A percentile compares a stretch with the other conserved stretches of the same genome.
Evolutionary conservation across 1,140 invertebrate species (phyloP).

Genomic region (Aphidius ervi): DNA sequence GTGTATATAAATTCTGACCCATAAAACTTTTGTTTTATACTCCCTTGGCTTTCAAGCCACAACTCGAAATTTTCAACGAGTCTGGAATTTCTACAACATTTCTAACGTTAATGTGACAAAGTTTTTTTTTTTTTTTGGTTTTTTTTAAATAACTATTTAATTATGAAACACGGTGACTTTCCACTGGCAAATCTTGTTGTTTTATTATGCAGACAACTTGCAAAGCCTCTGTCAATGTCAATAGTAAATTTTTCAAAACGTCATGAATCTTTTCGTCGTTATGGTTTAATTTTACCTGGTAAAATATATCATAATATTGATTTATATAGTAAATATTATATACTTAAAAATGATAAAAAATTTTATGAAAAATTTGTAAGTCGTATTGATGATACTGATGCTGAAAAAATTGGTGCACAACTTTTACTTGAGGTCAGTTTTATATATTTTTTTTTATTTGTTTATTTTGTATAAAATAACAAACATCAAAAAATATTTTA

Average conservation of each 20-base stretch:
- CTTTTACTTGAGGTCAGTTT: slow-evolving; percentile 31
- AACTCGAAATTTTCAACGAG: neutral
- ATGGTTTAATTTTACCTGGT: slow-evolving; percentile 26
- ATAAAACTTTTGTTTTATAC: too few relatives aligned
- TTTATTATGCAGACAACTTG: slow-evolving; percentile 27
- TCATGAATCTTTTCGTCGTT: slow-evolving; percentile 25
- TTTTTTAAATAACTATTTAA: neutral
- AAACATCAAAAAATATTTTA: too few relatives aligned
- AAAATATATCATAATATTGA: slow-evolving; percentile 26
- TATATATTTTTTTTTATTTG: too few relatives aligned
- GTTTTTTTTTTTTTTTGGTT: neutral
- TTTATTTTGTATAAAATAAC: neutral
- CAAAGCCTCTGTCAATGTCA: slow-evolving; percentile 27
- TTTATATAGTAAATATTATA: slow-evolving; percentile 3
- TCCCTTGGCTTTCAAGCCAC: neutral
- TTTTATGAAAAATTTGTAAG: slow-evolving; percentile 8
- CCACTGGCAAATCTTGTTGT: slow-evolving; percentile 19
- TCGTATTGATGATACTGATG: slow-evolving; percentile 23
- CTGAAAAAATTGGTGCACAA: slow-evolving; percentile 26
- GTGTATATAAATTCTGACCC: too few relatives aligned
- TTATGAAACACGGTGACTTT: slow-evolving; percentile 18
- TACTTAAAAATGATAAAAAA: slow-evolving; percentile 9
- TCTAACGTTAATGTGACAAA: slow-evolving; percentile 8
- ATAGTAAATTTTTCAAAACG: slow-evolving; percentile 28
- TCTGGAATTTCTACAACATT: neutral